Percentiles rank a stretch among this genome's conserved stretches.
phyloP scores from a whole-genome alignment of 1,140 invertebrate species.

The Heliothis virescens region DNA sequence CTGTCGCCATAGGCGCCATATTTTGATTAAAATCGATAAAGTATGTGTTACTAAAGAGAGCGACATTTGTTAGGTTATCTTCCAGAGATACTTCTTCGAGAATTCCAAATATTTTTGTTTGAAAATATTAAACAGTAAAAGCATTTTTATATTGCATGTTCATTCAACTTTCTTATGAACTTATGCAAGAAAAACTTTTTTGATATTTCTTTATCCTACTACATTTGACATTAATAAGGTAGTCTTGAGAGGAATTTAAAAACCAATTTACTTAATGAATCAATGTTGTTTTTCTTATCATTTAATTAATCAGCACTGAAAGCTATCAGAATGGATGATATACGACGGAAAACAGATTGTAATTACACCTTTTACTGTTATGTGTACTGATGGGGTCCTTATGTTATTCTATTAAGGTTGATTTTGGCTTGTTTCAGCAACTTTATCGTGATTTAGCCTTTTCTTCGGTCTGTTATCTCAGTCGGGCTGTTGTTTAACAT shows the following conservation, averaged over 20 bases:
- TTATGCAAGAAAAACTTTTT: conserved; percentile 1
- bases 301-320: conserved; percentile 73
- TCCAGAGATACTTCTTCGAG: no score
- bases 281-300: conserved; percentile 63
- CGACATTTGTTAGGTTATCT: no score
- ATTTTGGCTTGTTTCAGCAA: conserved; percentile 41
- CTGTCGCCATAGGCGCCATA: conserved; percentile 13
- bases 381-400: conserved; percentile 40
- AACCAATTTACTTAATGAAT: conserved; percentile 65
- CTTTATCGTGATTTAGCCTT: conserved; percentile 58
- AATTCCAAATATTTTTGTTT: no score
- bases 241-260: conserved; percentile 59
- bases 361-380: conserved; percentile 58
- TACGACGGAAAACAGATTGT: conserved; percentile 65
- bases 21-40: not conserved
- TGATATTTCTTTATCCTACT: conserved; percentile 46
- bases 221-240: conserved; percentile 58
- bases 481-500: conserved; percentile 60
- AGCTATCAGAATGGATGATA: conserved; percentile 64
- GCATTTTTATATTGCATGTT: no score
- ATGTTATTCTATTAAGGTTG: conserved; percentile 37
- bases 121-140: no score
- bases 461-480: conserved; percentile 60
- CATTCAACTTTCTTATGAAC: no score
- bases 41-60: not conserved